phyloP scores from a whole-genome alignment of 1,140 invertebrate species.

The Nephotettix cincticeps region DNA sequence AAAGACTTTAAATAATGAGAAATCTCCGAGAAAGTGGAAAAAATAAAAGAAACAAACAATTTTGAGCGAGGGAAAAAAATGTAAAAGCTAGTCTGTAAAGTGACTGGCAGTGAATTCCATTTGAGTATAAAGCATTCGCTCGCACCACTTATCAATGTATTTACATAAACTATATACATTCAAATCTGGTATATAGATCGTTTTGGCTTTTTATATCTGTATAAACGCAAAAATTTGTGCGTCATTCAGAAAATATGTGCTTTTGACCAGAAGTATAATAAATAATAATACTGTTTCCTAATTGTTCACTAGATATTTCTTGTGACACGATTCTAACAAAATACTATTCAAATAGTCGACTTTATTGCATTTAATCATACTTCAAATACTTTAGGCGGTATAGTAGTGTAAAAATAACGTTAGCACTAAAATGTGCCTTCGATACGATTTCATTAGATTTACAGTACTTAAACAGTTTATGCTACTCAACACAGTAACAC shows the following conservation, averaged over 20 bases:
- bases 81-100: neutral
- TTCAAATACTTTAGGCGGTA: too few species aligned
- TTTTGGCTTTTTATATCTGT: neutral
- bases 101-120: constrained; percentile 3
- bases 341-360: too few species aligned
- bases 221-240: neutral
- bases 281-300: too few species aligned
- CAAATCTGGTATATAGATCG: neutral
- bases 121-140: neutral
- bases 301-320: too few species aligned
- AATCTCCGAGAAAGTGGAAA: neutral
- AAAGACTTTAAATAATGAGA: neutral
- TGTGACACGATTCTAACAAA: too few species aligned
- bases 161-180: neutral
- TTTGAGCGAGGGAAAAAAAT: neutral
- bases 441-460: too few species aligned
- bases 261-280: too few species aligned
- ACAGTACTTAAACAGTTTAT: too few species aligned
- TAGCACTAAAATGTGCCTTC: too few species aligned
- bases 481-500: too few species aligned
- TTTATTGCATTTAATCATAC: too few species aligned
- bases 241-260: neutral
- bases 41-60: neutral
- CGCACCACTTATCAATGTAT: neutral
- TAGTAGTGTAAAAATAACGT: too few species aligned